Conservation (phyloP, 1,140 invertebrate genomes). For the Drosophila navojoa region DNA sequence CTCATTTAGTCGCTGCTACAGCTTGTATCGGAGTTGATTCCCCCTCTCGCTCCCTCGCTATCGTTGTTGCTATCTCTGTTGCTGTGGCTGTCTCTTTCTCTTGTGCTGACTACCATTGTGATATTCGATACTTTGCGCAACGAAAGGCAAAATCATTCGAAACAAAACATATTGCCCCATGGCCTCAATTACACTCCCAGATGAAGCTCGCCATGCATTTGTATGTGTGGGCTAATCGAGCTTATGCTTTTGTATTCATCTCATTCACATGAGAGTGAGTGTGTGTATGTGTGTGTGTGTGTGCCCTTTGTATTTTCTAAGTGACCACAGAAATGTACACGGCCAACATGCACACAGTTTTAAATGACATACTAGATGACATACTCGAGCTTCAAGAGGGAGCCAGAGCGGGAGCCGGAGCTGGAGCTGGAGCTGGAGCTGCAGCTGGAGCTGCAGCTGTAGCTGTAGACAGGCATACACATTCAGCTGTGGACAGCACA, state of each 20-base stretch:
- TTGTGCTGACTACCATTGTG: slow-evolving; percentile 65
- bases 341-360: slow-evolving; percentile 64
- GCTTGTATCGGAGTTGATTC: not conserved
- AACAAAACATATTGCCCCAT: slow-evolving; percentile 81
- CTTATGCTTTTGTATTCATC: slow-evolving; percentile 39
- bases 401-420: not conserved
- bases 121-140: slow-evolving; percentile 79
- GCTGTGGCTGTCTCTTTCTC: not conserved
- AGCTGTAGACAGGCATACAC: slow-evolving; percentile 23
- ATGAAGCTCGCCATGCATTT: slow-evolving; percentile 50
- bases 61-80: slow-evolving; percentile 16
- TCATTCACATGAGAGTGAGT: not conserved
- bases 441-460: not conserved
- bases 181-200: slow-evolving; percentile 78
- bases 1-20: slow-evolving; percentile 66
- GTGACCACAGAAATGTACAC: slow-evolving; percentile 79
- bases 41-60: slow-evolving; percentile 1
- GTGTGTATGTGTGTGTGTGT: slow-evolving; percentile 20
- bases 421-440: not conserved
- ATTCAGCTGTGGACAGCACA: slow-evolving; percentile 18
- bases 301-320: slow-evolving; percentile 58
- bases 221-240: slow-evolving; percentile 59
- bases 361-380: slow-evolving; percentile 50
- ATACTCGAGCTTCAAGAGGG: slow-evolving; percentile 10
- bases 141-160: slow-evolving; percentile 81